Evolutionary conservation across 2,888 invertebrate genomes (phyloP).

Genomic region (Drosophila sordidapex): DNA sequence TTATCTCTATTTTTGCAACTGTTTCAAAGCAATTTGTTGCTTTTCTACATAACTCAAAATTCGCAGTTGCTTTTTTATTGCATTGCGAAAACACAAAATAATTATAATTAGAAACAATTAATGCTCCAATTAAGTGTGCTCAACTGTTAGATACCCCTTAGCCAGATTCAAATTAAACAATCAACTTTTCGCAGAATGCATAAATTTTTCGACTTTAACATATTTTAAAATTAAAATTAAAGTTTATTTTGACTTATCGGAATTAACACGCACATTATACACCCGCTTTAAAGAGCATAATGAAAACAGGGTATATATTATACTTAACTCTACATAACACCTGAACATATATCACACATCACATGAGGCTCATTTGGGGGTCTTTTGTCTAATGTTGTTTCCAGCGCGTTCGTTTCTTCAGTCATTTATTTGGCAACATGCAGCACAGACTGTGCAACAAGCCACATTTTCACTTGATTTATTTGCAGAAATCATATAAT

Average conservation of each 20-base stretch:
- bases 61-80: conserved; percentile 17
- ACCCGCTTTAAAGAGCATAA: not conserved
- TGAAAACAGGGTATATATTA: conserved; percentile 19
- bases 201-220: not conserved
- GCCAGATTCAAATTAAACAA: too few species aligned
- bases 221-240: not conserved
- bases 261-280: not conserved
- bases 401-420: conserved; percentile 64
- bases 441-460: conserved; percentile 11
- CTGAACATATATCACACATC: conserved; percentile 4
- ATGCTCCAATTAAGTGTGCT: not conserved
- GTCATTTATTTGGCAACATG: conserved; percentile 72
- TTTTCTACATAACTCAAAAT: conserved; percentile 46
- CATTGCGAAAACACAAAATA: conserved; percentile 18
- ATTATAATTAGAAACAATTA: conserved; percentile 25
- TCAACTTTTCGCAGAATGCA: not conserved
- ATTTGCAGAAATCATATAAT: conserved; percentile 66
- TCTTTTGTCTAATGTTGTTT: conserved; percentile 22
- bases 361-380: conserved; percentile 16
- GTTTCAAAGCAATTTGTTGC: conserved; percentile 57
- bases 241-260: not conserved
- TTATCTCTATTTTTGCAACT: conserved; percentile 19
- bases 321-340: conserved; percentile 12
- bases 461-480: conserved; percentile 50
- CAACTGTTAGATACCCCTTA: conserved; percentile 1